Evolutionary conservation across 2,113 vertebrate species (phyloP).

Genomic region (Psittacara wagleri): DNA sequence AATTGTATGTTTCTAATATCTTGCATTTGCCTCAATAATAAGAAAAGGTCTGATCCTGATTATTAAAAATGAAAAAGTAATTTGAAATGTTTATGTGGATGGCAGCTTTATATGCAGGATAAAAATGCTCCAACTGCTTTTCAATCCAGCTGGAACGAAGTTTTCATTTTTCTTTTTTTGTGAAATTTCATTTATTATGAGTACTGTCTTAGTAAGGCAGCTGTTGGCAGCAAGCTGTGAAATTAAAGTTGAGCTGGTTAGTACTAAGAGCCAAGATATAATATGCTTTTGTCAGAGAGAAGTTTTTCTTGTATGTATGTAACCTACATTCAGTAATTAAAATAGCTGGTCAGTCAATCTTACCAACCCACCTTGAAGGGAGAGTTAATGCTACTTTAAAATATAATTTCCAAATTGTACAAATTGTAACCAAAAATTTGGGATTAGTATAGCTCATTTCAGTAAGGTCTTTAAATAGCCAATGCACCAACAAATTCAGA

Average conservation of each 20-base stretch:
- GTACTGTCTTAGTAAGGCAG: conserved; percentile 63
- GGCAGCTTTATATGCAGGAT: conserved; percentile 36
- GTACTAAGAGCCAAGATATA: conserved; percentile 54
- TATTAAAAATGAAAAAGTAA: conserved; percentile 62
- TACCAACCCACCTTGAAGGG: background rate
- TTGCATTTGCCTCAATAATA: background rate
- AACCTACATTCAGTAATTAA: conserved; percentile 35
- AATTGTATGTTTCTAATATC: conserved; percentile 9
- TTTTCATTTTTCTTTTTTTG: conserved; percentile 65
- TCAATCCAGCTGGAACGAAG: conserved; percentile 66
- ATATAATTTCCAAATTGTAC: background rate
- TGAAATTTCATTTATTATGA: conserved; percentile 65
- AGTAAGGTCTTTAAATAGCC: background rate
- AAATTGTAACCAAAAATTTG: background rate
- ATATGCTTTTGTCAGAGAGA: conserved; percentile 62
- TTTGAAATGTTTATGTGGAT: conserved; percentile 55
- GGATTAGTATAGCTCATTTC: background rate
- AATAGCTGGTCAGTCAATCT: background rate
- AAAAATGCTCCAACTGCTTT: conserved; percentile 52
- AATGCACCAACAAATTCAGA: background rate
- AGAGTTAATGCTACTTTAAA: background rate
- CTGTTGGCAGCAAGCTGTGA: conserved; percentile 70
- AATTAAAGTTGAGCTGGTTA: conserved; percentile 68
- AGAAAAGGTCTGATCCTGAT: conserved; percentile 44
- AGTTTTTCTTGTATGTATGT: background rate